phyloP scores from a whole-genome alignment of 2,113 vertebrate species.

The Aldabrachelys gigantea region DNA sequence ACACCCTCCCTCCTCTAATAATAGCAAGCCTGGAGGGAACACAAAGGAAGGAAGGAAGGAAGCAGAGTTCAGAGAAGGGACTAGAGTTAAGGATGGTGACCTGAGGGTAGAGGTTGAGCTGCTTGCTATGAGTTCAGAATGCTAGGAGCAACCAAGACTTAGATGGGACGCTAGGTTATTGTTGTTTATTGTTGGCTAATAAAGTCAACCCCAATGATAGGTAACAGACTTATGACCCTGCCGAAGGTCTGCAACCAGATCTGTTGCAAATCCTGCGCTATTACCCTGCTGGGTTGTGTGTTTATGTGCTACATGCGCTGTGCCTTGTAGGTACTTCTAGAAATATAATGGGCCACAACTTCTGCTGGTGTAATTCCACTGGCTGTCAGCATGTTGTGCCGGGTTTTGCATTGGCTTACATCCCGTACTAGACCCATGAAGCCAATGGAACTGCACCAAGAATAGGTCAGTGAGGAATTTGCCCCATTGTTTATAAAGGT shows the following conservation, averaged over 20 bases:
- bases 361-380: not conserved
- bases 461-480: not conserved
- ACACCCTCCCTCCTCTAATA: not conserved
- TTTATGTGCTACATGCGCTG: not conserved
- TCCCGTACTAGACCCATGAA: not conserved
- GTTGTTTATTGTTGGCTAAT: not conserved
- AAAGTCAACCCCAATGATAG: too few species aligned
- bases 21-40: not conserved
- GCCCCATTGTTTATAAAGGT: accelerated
- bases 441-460: accelerated
- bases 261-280: not conserved
- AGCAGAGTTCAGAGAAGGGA: not conserved
- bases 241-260: not conserved
- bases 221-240: too few species aligned
- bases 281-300: not conserved
- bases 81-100: not conserved
- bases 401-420: not conserved
- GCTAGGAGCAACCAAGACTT: not conserved
- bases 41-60: not conserved
- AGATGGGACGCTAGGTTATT: not conserved
- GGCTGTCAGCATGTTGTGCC: not conserved
- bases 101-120: not conserved
- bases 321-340: not conserved
- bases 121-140: not conserved
- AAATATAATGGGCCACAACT: not conserved